These are phyloP conservation scores for Peromyscus eremicus DNA, from an alignment of 2,797 vertebrate genomes.

Conservation along the genomic window DNA sequence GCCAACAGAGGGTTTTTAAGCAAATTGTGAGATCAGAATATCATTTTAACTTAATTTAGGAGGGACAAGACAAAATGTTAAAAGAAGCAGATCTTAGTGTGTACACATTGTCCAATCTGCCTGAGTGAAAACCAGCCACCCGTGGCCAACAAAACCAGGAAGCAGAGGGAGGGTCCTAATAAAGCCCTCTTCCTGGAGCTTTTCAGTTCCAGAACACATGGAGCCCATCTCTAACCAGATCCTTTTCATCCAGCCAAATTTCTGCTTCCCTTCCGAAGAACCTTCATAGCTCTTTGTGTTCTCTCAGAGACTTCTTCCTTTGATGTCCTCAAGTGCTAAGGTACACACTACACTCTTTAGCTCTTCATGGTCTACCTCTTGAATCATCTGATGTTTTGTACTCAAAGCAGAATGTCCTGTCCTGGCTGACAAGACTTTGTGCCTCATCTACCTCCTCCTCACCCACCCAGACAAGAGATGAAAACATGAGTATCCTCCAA, in stretches of 20 bases:
- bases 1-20: not conserved
- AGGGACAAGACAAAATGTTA: constrained; percentile 6
- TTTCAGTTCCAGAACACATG: not conserved
- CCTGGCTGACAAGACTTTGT: not conserved
- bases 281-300: not conserved
- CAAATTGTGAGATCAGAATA: not conserved
- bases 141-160: not conserved
- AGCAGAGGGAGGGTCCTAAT: not conserved
- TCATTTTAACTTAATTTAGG: not conserved
- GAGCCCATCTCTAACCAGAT: not conserved
- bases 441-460: not conserved
- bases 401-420: constrained; percentile 17
- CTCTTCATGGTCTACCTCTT: constrained; percentile 25
- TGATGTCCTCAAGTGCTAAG: constrained; percentile 51
- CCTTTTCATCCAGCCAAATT: constrained; percentile 38
- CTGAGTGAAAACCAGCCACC: not conserved
- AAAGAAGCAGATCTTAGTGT: not conserved
- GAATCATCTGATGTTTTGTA: constrained; percentile 15
- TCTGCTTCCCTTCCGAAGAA: constrained; percentile 11
- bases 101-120: not conserved
- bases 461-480: constrained; percentile 5
- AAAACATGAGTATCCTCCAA: not conserved
- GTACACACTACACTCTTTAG: not conserved
- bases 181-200: not conserved
- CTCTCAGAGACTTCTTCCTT: constrained; percentile 44